Percentiles rank a stretch among this genome's conserved stretches.
Conservation (phyloP, 2,888 invertebrate genomes). For the Iselma pallidipennis region DNA sequence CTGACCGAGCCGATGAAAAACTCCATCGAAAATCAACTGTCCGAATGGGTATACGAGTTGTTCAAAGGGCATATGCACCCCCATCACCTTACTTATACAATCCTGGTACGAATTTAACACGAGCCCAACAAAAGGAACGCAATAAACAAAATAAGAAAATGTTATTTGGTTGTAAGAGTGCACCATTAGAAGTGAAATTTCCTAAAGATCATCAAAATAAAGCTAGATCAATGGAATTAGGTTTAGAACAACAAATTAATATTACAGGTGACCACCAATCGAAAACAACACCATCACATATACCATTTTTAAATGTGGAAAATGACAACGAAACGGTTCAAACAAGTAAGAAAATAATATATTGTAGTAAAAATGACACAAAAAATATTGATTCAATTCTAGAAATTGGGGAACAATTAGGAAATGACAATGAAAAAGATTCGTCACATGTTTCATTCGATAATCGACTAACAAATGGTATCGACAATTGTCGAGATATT, state of each 20-base stretch:
- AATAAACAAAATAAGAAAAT: conserved; percentile 46
- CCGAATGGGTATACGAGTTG: conserved; percentile 83
- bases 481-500: conserved; percentile 32
- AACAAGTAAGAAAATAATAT: conserved; percentile 9
- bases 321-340: conserved; percentile 20
- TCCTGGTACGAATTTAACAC: conserved; percentile 35
- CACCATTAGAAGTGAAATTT: conserved; percentile 43
- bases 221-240: conserved; percentile 24
- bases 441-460: conserved; percentile 39
- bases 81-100: conserved; percentile 53
- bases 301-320: conserved; percentile 12
- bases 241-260: conserved; percentile 8
- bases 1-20: conserved; percentile 83
- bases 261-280: conserved; percentile 8
- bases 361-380: background rate
- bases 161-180: conserved; percentile 49
- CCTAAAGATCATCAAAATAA: conserved; percentile 29
- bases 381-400: background rate
- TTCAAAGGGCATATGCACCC: conserved; percentile 64
- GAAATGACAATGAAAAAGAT: conserved; percentile 9
- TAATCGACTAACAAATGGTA: conserved; percentile 35
- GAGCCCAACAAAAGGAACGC: conserved; percentile 27
- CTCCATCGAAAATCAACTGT: conserved; percentile 78
- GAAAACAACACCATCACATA: conserved; percentile 2
- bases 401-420: background rate